Evolutionary conservation across 1,140 invertebrate species (phyloP).

Genomic region (silkworm (Bombyx mori)): DNA sequence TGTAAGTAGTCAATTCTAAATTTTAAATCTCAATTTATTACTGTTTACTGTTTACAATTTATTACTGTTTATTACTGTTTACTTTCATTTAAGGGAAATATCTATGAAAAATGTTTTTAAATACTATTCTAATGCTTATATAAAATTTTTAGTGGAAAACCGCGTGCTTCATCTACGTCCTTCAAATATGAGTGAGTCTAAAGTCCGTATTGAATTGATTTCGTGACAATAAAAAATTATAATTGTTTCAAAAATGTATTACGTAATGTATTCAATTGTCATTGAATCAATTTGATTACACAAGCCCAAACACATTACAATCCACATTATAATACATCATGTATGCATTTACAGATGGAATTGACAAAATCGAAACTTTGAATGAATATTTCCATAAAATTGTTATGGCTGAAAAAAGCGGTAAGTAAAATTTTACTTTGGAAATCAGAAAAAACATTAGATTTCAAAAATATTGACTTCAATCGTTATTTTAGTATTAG

Average conservation of each 20-base stretch:
- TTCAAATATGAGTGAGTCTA: slow-evolving; percentile 1
- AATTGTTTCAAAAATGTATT: neutral
- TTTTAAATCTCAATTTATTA: neutral
- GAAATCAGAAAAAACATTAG: neutral
- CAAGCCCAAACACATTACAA: neutral
- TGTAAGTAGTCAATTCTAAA: slow-evolving; percentile 28
- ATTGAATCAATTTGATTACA: slow-evolving; percentile 3
- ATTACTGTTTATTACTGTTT: neutral
- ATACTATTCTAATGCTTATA: neutral
- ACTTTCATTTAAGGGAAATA: too few species aligned
- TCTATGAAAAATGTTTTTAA: neutral
- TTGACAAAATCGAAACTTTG: slow-evolving; percentile 24
- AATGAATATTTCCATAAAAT: slow-evolving; percentile 35
- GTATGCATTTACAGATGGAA: slow-evolving; percentile 11
- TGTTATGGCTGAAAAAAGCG: slow-evolving; percentile 11
- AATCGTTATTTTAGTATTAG: too few species aligned
- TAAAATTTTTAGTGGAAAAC: slow-evolving; percentile 12
- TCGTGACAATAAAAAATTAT: neutral
- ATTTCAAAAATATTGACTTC: too few species aligned
- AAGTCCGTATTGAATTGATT: neutral
- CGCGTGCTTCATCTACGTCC: slow-evolving; percentile 2
- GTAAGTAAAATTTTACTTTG: slow-evolving; percentile 12
- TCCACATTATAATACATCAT: too few species aligned
- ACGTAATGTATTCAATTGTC: neutral
- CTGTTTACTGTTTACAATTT: slow-evolving; percentile 1